Evolutionary conservation across 2,797 vertebrate species (phyloP), one percentile per base, ranked within the genome.

Genomic region (Onychomys leucogaster): DNA sequence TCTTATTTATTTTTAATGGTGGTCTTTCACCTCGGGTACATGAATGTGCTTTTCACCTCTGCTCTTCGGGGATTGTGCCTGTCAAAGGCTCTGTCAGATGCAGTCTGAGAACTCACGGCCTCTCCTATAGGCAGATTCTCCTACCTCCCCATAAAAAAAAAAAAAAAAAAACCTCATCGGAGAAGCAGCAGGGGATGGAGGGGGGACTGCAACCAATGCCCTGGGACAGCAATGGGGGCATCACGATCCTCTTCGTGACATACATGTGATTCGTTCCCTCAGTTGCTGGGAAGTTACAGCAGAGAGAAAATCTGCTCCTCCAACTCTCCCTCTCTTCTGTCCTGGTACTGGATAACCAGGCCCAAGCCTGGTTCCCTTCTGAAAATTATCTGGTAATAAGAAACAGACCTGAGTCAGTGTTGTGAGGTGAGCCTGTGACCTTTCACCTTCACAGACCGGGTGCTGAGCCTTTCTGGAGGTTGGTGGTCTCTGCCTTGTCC

Each of bases 361-460:
- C 81, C 55, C 49, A 41, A 59, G 34, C 6, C 83, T 27, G 16
- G 43, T 69, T 82, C 96, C 95, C 90, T 97, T 93, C 96, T 98
- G 96, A 97, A 98, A 98, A 95, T 97, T 96, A 96, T 97, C 95
- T 96, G 81, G 91, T 98, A 98, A 98, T 97, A 92, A 96, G 90
- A 97, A 98, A 97, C 98, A 98, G 98, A 96, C 43, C 77, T 90
- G 27, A 67, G 32, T 85, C 9, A 0, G 95, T 90, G 95, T 89
- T 91, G 93, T 32, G 93, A 96, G 90, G 91, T 96, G 85, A 97
- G 94, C 84, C 95, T 90, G 77, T 91, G 97, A 96, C 95, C 95
- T 96, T 87, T 94, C 78, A 95, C 94, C 97, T 94, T 59, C 77
- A 23, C 81, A 96, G 93, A 94, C 89, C n/a, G 57, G 87, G 91